Evolutionary conservation across 2,888 invertebrate species (phyloP), one percentile per base, ranked within the genome.

Genomic region (Tipula lateralis): DNA sequence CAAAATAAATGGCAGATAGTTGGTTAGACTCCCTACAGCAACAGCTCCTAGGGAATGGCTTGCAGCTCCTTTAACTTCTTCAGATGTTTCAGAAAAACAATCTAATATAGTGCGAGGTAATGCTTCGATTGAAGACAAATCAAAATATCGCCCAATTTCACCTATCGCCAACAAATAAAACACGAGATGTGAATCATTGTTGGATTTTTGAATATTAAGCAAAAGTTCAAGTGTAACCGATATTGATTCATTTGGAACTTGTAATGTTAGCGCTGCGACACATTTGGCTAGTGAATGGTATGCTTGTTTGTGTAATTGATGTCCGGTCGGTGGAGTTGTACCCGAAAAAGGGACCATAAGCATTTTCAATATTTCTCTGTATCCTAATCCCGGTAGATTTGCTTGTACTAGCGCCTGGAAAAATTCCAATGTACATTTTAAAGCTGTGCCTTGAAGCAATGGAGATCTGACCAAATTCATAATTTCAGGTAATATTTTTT

Each of bases 61-160:
- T 13, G 99, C 99, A 0, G 99, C 99, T 0, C 97, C 96, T 90
- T 99, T 99, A 1, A 99, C 96, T 90, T 99, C 99, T 90, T 99
- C 99, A 0, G 97, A 97, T 12, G 94, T 93, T 3, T 96, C 96
- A 0, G 95, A 93, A 90, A 99, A 99, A 19, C 98, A 97, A 86
- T 94, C 93, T 85, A 99, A 91, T 84, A 97, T 94, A 12, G 95
- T 94, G 88, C 94, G 94, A 86, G 96, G 95, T 85, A 97, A 89
- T 86, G 94, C 93, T 82, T 92, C 91, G 86, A 96, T 94, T 36
- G 94, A 92, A 88, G 95, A 96, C 85, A 97, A 91, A 90, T 97
- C 96, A 87, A 97, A 93, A 88, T 97, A 96, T 86, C 97, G 92
- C 5, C 99, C 99, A 87, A 99, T 98, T 92, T 99, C 99, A 0